These are phyloP conservation scores for Venturia canescens DNA, from an alignment of 1,140 invertebrate species.

Conservation along the genomic window DNA sequence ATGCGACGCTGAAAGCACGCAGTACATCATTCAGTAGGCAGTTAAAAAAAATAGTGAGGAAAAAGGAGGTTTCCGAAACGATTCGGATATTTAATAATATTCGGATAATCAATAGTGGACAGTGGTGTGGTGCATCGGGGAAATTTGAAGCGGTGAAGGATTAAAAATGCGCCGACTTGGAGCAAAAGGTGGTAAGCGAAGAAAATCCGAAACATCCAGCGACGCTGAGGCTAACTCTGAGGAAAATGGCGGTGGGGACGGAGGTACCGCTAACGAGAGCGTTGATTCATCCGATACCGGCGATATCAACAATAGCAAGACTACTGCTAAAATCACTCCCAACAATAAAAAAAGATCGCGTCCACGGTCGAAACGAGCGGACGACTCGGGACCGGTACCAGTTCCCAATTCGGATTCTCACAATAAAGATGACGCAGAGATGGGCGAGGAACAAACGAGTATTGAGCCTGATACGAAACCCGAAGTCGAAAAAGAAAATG, in stretches of 20 bases:
- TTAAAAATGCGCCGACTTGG: constrained; percentile 48
- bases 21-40: not conserved
- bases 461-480: constrained; percentile 35
- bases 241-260: constrained; percentile 68
- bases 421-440: constrained; percentile 50
- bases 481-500: constrained; percentile 61
- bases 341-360: constrained; percentile 56
- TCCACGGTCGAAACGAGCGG: constrained; percentile 52
- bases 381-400: not conserved
- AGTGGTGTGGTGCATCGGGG: not conserved
- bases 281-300: constrained; percentile 48
- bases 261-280: constrained; percentile 52
- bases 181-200: constrained; percentile 65
- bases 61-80: not conserved
- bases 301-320: constrained; percentile 17
- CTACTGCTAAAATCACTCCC: constrained; percentile 23
- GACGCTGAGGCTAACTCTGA: constrained; percentile 66
- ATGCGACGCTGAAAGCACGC: not conserved
- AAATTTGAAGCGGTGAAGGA: too few relatives aligned
- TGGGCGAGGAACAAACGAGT: constrained; percentile 21
- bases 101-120: not conserved
- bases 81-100: not conserved
- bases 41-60: not conserved
- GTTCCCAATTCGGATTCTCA: constrained; percentile 45
- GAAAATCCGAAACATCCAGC: constrained; percentile 67